phyloP scores from a whole-genome alignment of 2,797 vertebrate genomes.

The Lepilemur ruficaudatus region DNA sequence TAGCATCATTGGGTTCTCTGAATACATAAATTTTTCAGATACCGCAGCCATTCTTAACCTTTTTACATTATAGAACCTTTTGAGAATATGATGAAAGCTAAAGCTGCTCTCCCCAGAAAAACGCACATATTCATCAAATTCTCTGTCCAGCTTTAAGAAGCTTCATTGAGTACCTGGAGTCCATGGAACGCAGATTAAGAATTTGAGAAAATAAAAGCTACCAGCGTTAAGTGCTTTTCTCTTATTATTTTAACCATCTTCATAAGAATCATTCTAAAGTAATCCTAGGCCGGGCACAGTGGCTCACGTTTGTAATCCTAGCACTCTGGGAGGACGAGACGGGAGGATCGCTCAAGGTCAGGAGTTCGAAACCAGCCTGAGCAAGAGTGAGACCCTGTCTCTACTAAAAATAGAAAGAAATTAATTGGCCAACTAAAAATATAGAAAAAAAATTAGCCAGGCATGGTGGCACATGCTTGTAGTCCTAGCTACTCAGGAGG shows the following conservation, averaged over 20 bases:
- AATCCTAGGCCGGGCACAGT: too few relatives aligned
- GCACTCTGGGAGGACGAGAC: too few relatives aligned
- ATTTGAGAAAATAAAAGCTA: conserved; percentile 21
- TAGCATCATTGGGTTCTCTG: neutral
- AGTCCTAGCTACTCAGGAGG: too few relatives aligned
- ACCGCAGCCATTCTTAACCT: neutral
- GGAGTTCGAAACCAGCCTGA: too few relatives aligned
- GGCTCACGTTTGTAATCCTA: too few relatives aligned
- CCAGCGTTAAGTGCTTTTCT: neutral
- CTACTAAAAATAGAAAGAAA: too few relatives aligned
- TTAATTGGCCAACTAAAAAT: too few relatives aligned
- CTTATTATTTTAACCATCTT: neutral
- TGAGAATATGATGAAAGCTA: conserved; percentile 9
- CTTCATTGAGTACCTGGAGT: neutral
- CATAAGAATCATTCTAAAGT: neutral
- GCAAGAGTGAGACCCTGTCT: too few relatives aligned
- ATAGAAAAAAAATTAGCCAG: too few relatives aligned
- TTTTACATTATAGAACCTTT: neutral
- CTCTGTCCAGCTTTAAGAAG: neutral
- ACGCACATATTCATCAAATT: neutral
- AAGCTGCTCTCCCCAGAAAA: neutral
- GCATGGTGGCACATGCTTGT: too few relatives aligned
- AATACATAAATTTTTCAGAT: conserved; percentile 30
- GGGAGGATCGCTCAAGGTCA: too few relatives aligned
- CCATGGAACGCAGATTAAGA: neutral